A percentile compares a stretch with the other conserved stretches of the same genome.
These are phyloP conservation scores for Zaprionus bogoriensis DNA, from an alignment of 2,888 invertebrate species.

Conservation along the genomic window DNA sequence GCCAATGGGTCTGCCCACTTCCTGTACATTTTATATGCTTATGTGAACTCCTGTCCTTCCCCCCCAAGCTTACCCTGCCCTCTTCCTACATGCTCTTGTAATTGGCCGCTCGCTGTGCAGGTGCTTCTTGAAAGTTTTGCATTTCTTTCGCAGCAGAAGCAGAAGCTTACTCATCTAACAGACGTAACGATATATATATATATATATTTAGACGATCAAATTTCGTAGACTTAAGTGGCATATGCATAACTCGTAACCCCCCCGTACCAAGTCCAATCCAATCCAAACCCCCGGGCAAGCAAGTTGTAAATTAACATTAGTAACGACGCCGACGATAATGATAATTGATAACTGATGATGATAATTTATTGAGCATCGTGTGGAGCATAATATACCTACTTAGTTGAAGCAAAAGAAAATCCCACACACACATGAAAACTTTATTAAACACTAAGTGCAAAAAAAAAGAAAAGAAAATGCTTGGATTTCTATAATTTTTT, in stretches of 20 bases:
- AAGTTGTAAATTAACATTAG: conserved; percentile 67
- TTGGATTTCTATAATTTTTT: conserved; percentile 50
- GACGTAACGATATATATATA: conserved; percentile 40
- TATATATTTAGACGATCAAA: conserved; percentile 62
- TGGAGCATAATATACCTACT: conserved; percentile 13
- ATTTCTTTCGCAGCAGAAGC: conserved; percentile 8
- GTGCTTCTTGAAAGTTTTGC: conserved; percentile 11
- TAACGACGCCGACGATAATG: conserved; percentile 36
- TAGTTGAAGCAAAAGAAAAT: conserved; percentile 22
- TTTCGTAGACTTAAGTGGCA: conserved; percentile 62
- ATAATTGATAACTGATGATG: conserved; percentile 38
- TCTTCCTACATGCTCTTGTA: conserved; percentile 22
- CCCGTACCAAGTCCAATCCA: not conserved
- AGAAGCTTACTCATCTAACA: conserved; percentile 42
- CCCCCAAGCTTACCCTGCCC: not conserved
- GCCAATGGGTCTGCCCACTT: conserved; percentile 32
- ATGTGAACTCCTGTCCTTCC: conserved; percentile 31
- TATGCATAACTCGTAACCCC: conserved; percentile 21
- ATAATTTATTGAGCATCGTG: conserved; percentile 49
- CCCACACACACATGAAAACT: conserved; percentile 42
- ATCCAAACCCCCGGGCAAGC: conserved; percentile 28
- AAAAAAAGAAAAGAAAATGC: conserved; percentile 27
- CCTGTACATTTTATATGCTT: conserved; percentile 63
- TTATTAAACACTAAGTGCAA: conserved; percentile 60
- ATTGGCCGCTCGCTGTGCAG: conserved; percentile 50